phyloP scores from a whole-genome alignment of 2,888 invertebrate species.

The Exocentrus adspersus region DNA sequence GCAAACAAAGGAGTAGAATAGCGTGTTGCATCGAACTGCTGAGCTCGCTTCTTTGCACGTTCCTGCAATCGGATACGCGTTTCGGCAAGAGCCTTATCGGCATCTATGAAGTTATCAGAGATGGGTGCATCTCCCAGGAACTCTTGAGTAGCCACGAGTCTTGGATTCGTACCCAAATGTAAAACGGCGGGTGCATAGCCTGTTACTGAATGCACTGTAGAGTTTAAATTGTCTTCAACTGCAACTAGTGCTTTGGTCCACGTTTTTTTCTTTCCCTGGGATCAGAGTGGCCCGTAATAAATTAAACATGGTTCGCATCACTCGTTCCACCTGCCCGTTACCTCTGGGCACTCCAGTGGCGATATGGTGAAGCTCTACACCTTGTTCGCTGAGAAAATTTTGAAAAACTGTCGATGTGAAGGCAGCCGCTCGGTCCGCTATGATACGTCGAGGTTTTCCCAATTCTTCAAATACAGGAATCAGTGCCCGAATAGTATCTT shows the following conservation, averaged over 20 bases:
- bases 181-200: constrained; percentile 22
- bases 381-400: not conserved
- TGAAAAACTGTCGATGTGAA: not conserved
- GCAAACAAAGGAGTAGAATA: not conserved
- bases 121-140: constrained; percentile 27
- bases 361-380: not conserved
- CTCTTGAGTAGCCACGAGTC: constrained; percentile 14
- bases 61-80: constrained; percentile 17
- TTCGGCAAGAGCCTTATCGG: constrained; percentile 31
- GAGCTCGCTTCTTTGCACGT: constrained; percentile 17
- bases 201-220: constrained; percentile 19
- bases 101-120: constrained; percentile 31
- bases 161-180: constrained; percentile 35
- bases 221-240: too few relatives aligned
- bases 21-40: not conserved
- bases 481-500: constrained; percentile 17
- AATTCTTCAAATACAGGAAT: constrained; percentile 25
- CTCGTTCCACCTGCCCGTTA: not conserved
- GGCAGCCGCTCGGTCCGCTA: not conserved
- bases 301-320: not conserved
- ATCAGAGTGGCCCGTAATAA: not conserved
- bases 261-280: not conserved
- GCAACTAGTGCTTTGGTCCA: not conserved
- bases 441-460: too few relatives aligned
- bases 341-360: not conserved